Percentiles rank a stretch among this genome's conserved stretches.
phyloP scores from a whole-genome alignment of 2,113 vertebrate genomes.

The Naja naja region DNA sequence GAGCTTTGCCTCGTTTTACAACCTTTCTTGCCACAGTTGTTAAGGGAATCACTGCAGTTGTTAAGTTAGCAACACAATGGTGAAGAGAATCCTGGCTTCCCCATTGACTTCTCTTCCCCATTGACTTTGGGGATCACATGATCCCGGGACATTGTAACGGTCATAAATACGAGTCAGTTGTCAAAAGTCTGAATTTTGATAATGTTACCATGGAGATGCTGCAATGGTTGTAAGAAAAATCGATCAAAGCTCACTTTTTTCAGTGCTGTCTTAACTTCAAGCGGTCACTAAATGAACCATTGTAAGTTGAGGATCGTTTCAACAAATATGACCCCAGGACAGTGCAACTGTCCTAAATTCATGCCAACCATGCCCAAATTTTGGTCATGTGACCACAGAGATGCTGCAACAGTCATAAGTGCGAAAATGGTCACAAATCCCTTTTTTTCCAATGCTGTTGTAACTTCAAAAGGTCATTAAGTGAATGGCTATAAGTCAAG shows the following conservation, averaged over 20 bases:
- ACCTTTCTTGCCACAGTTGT: not conserved
- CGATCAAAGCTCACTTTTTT: not conserved
- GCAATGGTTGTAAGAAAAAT: not conserved
- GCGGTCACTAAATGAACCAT: not conserved
- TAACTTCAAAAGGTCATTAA: not conserved
- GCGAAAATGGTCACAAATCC: not conserved
- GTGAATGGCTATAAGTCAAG: not conserved
- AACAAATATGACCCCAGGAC: not conserved
- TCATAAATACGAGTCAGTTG: not conserved
- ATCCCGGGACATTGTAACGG: not conserved
- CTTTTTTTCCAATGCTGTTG: not conserved
- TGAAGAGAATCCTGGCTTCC: not conserved
- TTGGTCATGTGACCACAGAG: too few relatives aligned
- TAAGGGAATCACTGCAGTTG: not conserved
- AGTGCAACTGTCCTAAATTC: not conserved
- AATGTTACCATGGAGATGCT: not conserved
- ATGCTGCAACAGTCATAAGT: not conserved
- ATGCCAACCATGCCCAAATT: not conserved
- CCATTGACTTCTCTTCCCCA: not conserved
- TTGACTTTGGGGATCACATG: not conserved
- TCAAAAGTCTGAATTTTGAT: not conserved
- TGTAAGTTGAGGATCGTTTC: not conserved
- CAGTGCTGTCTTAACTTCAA: not conserved
- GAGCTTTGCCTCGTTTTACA: not conserved
- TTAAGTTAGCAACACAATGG: not conserved